Evolutionary conservation across 2,888 invertebrate species (phyloP).

Genomic region (Tryphoninae sp.): DNA sequence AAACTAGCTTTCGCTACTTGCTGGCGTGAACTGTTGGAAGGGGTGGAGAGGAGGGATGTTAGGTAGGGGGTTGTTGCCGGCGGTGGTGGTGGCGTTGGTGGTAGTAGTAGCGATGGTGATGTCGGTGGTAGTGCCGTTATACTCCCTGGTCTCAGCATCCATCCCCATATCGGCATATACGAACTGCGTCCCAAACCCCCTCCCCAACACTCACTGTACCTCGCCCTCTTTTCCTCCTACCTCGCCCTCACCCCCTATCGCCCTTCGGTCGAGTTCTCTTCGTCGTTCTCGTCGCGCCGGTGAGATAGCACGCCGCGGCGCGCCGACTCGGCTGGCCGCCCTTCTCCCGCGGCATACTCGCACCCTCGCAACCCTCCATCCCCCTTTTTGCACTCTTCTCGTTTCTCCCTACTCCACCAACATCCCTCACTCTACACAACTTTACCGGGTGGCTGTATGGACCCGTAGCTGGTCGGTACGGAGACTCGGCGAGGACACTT

Average conservation of each 20-base stretch:
- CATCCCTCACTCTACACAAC: slow-evolving; percentile 8
- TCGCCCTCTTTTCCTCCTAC: slow-evolving; percentile 17
- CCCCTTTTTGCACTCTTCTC: slow-evolving; percentile 45
- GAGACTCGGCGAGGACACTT: slow-evolving; percentile 59
- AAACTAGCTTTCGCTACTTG: slow-evolving; percentile 77
- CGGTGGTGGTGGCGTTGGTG: slow-evolving; percentile 27
- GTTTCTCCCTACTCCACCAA: slow-evolving; percentile 24
- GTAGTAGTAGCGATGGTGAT: slow-evolving; percentile 28
- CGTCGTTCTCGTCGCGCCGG: slow-evolving; percentile 52
- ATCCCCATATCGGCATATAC: slow-evolving; percentile 61
- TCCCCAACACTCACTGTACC: slow-evolving; percentile 36
- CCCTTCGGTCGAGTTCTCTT: slow-evolving; percentile 55
- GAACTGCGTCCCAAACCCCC: slow-evolving; percentile 55
- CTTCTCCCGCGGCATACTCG: slow-evolving; percentile 52
- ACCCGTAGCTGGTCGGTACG: slow-evolving; percentile 49
- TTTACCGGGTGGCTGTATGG: slow-evolving; percentile 4
- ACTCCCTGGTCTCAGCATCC: slow-evolving; percentile 63
- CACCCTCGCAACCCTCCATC: slow-evolving; percentile 46
- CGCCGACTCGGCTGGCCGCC: slow-evolving; percentile 68
- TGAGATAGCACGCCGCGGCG: slow-evolving; percentile 60
- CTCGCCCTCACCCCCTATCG: slow-evolving; percentile 48
- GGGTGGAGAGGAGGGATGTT: slow-evolving; percentile 14
- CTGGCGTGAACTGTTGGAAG: slow-evolving; percentile 73
- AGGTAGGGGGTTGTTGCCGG: slow-evolving; percentile 26
- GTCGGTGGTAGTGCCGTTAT: slow-evolving; percentile 49